Base-by-base conservation (phyloP, 2,888 invertebrate species). In the Apodemia duryi region DNA sequence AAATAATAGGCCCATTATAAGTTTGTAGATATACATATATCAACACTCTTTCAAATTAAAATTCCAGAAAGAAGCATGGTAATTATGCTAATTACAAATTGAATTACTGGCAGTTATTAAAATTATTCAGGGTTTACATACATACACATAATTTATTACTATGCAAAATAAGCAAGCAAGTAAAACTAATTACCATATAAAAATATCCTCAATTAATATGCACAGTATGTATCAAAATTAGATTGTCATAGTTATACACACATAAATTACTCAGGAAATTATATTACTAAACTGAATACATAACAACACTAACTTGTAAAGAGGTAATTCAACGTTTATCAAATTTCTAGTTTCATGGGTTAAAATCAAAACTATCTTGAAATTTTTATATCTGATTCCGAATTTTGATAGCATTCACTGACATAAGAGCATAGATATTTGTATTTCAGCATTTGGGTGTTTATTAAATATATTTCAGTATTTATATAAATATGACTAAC, bases 31-130 rank as follows among this genome's bases (percentile, higher is more conserved):
- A 62, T 43, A 10, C 29, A 62, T 43, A 28, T 21, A 62, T 62
- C 57, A 60, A 60, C 57, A 46, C 21, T 51, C 13, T 21, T 43
- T 62, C 28, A 62, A 38, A 62, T 62, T 43, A 62, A 62, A 62
- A 62, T 62, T 62, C 41, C 62, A 62, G 62, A 62, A 41, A 62
- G 62, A 62, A 41, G 35, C 60, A 62, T 28, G 43, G n/a, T 62
- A 62, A 62, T 43, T 62, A 62, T 62, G 62, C 62, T 43, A 62
- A 62, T 43, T 41, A 62, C 21, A 41, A 62, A 46, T 46, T 38
- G 29, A 62, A 62, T 62, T 60, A 60, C 60, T 35, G 32, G 35
- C 60, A 13, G 60, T 60, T 60, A 60, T 60, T 60, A 60, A 60
- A 60, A n/a, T 60, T 60, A 60, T 60, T 32, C 35, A 35, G 35